Percentiles rank a stretch among this genome's conserved stretches.
These are phyloP conservation scores for Siphlonurus alternatus DNA, from an alignment of 2,888 invertebrate species.

Conservation along the genomic window DNA sequence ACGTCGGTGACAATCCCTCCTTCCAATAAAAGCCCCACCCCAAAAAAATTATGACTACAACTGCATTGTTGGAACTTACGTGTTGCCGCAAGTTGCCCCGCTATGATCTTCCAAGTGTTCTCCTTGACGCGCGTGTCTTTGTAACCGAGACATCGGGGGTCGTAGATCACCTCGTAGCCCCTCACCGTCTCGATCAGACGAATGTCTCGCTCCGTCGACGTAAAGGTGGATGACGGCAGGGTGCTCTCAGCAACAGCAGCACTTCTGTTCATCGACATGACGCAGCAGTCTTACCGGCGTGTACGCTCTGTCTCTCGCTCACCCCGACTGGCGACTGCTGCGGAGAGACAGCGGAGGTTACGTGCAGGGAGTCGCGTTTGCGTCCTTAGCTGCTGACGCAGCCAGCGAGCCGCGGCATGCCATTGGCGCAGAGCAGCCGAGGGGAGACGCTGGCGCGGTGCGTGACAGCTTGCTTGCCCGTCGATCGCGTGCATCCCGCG, in stretches of 20 bases:
- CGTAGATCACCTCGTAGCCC: constrained; percentile 11
- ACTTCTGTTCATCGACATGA: neutral
- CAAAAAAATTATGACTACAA: no score
- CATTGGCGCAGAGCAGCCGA: neutral
- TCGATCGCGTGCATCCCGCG: no score
- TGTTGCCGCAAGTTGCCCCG: neutral
- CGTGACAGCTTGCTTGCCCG: neutral
- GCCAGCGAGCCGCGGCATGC: neutral
- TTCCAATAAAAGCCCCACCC: no score
- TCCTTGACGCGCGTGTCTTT: constrained; percentile 12
- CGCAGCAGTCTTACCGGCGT: neutral
- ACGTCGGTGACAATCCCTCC: no score
- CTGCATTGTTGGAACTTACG: no score
- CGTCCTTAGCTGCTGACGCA: neutral
- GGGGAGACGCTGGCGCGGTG: neutral
- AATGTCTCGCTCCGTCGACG: constrained; percentile 8
- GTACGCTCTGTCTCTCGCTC: neutral
- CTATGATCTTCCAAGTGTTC: constrained; percentile 12
- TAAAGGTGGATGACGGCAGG: neutral
- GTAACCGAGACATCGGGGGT: constrained; percentile 11
- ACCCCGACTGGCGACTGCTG: neutral
- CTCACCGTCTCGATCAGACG: constrained; percentile 10
- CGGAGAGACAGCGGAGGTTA: neutral
- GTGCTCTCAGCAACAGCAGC: neutral
- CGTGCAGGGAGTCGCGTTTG: neutral